These are phyloP conservation scores for Watsonalla cultraria DNA, from an alignment of 2,888 invertebrate species.

Conservation along the genomic window DNA sequence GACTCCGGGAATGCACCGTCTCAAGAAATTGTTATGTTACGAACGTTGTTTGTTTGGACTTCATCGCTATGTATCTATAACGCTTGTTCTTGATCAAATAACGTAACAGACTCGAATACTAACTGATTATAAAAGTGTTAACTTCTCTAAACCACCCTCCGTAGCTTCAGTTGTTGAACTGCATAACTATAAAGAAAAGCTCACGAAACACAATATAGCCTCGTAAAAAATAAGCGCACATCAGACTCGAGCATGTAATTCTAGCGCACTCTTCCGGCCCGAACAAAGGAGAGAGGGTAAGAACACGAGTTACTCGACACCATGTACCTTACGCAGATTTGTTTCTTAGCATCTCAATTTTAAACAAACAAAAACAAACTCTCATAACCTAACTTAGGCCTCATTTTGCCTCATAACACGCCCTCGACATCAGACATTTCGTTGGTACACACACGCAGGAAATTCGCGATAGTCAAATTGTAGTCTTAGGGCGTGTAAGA, in stretches of 20 bases:
- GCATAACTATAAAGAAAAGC: slow-evolving; percentile 64
- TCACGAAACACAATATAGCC: slow-evolving; percentile 73
- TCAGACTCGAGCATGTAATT: slow-evolving; percentile 78
- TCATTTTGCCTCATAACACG: slow-evolving; percentile 42
- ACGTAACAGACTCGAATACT: not conserved
- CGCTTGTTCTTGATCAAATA: not conserved
- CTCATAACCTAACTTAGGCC: slow-evolving; percentile 42
- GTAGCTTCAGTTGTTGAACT: slow-evolving; percentile 75
- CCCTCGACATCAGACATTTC: slow-evolving; percentile 52
- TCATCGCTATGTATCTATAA: not conserved
- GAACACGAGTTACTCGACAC: slow-evolving; percentile 79
- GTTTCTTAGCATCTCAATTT: slow-evolving; percentile 62
- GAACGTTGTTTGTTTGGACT: slow-evolving; percentile 31
- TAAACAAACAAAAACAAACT: slow-evolving; percentile 51
- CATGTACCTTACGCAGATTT: slow-evolving; percentile 77
- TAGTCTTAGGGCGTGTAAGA: slow-evolving; percentile 72
- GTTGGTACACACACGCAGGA: slow-evolving; percentile 57
- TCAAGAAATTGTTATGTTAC: slow-evolving; percentile 37
- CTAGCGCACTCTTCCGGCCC: slow-evolving; percentile 78
- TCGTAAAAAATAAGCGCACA: slow-evolving; percentile 79
- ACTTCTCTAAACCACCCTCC: slow-evolving; percentile 61
- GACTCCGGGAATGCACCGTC: slow-evolving; percentile 24
- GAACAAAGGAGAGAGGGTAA: slow-evolving; percentile 78
- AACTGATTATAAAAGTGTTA: slow-evolving; percentile 62
- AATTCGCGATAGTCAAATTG: slow-evolving; percentile 79